phyloP scores from a whole-genome alignment of 2,113 vertebrate genomes.

The Urocitellus parryii region DNA sequence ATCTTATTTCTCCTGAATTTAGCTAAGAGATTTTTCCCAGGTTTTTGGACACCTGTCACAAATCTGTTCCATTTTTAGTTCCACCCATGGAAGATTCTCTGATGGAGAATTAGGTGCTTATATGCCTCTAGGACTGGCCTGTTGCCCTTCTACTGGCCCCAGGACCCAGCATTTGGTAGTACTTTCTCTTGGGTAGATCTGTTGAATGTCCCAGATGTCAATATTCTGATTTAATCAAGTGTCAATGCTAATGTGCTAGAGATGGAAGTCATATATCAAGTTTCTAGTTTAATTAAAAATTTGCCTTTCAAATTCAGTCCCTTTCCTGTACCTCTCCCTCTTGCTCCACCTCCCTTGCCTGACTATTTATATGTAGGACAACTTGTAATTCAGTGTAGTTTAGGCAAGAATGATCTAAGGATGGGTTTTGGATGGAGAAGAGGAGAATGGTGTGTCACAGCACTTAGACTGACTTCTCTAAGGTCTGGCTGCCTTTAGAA shows the following conservation, averaged over 20 bases:
- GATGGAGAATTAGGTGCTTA: neutral
- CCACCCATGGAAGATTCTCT: neutral
- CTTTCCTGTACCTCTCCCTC: neutral
- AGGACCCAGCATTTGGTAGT: neutral
- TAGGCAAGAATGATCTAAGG: neutral
- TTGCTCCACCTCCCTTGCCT: neutral
- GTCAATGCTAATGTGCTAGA: neutral
- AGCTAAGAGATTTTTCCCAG: neutral
- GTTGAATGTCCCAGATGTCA: neutral
- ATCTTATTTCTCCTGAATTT: conserved; percentile 21
- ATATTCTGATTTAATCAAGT: conserved; percentile 56
- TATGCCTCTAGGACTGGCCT: neutral
- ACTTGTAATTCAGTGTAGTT: neutral
- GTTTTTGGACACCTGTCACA: neutral
- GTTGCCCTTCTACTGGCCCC: neutral
- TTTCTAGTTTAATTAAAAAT: conserved; percentile 57
- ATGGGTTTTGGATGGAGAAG: neutral
- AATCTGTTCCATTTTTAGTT: conserved; percentile 30
- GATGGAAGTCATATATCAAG: neutral
- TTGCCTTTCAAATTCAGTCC: neutral
- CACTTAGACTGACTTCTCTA: neutral
- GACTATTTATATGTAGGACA: neutral
- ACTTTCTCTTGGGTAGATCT: neutral
- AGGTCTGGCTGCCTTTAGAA: neutral
- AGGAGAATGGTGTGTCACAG: neutral